Conservation (phyloP, 2,888 invertebrate species). For the Pedicia rivosa region DNA sequence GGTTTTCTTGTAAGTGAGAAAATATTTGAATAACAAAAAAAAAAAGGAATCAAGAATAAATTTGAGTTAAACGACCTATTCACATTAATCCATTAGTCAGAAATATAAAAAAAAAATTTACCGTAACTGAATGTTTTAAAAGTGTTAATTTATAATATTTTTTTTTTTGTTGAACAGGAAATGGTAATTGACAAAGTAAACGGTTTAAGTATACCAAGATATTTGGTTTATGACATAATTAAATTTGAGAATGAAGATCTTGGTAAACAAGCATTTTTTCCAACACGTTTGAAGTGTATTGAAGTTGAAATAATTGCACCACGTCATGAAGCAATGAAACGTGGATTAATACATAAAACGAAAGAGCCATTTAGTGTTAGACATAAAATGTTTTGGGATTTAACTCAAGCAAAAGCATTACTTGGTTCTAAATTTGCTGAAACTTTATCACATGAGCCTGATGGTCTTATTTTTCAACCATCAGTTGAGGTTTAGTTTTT, state of each 20-base stretch:
- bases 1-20: too few species aligned
- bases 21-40: too few species aligned
- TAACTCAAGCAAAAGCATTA: slow-evolving; percentile 50
- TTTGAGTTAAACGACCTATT: too few species aligned
- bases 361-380: slow-evolving; percentile 83
- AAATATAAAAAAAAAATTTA: too few species aligned
- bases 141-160: too few species aligned
- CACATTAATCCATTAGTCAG: too few species aligned
- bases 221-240: slow-evolving; percentile 89
- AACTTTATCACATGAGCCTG: slow-evolving; percentile 82
- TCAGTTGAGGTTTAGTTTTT: slow-evolving; percentile 44
- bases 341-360: slow-evolving; percentile 55
- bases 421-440: slow-evolving; percentile 74
- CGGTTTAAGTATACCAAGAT: slow-evolving; percentile 65
- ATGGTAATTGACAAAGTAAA: slow-evolving; percentile 85
- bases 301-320: slow-evolving; percentile 46
- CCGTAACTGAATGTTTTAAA: too few species aligned
- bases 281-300: slow-evolving; percentile 61
- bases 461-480: slow-evolving; percentile 97
- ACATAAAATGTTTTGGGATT: slow-evolving; percentile 81
- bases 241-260: slow-evolving; percentile 65
- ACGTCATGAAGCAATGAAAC: slow-evolving; percentile 57
- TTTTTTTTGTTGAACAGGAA: slow-evolving; percentile 50
- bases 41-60: too few species aligned
- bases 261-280: slow-evolving; percentile 57